Base-by-base conservation (phyloP, 1,140 invertebrate genomes). In the Ganaspis sp. region DNA sequence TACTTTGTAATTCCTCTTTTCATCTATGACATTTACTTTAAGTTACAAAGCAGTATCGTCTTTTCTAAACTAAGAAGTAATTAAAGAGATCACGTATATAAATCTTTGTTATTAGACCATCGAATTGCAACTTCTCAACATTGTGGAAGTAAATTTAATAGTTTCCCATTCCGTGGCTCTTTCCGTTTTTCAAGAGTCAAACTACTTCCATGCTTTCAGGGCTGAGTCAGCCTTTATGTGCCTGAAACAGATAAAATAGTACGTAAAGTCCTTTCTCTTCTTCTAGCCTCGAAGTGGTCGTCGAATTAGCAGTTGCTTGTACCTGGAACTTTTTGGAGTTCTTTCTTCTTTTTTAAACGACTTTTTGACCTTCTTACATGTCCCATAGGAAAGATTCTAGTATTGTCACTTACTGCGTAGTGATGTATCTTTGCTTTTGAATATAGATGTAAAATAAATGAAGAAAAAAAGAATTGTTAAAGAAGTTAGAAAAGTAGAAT, bases 271-370 rank as follows among this genome's bases (percentile, higher is more conserved):
- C 75, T 79, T 82, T 79, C 75, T 80, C 76, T 79, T 79, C 77
- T 75, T 64, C 74, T 74, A 73, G 74, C 70, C 54, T 40, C 74
- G 75, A 77, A 81, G 80, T 78, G 84, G 86, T 87, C 73, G 81
- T 71, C 73, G 77, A 85, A 87, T 85, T 86, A 86, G 74, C 78
- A 76, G 45, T 73, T 81, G 86, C 81, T 85, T 82, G 76, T 81
- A 76, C 79, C 64, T 73, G 72, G 77, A 80, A 78, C 73, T 72
- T 53, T 49, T 73, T 40, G 15, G 69, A 29, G 26, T 38, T 75
- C 42, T 72, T 49, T 19, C 29, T 21, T 26, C 23, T 53, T 72
- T 23, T 26, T n/a, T 70, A 12, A 15, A 49, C n/a, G 15, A 64
- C 21, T 64, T 64, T 64, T 8, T 19, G 9, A 11, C 11, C 53